Evolutionary conservation across 2,888 invertebrate species (phyloP), one percentile per base, ranked within the genome.

Genomic region (Drosophila kuntzei): DNA sequence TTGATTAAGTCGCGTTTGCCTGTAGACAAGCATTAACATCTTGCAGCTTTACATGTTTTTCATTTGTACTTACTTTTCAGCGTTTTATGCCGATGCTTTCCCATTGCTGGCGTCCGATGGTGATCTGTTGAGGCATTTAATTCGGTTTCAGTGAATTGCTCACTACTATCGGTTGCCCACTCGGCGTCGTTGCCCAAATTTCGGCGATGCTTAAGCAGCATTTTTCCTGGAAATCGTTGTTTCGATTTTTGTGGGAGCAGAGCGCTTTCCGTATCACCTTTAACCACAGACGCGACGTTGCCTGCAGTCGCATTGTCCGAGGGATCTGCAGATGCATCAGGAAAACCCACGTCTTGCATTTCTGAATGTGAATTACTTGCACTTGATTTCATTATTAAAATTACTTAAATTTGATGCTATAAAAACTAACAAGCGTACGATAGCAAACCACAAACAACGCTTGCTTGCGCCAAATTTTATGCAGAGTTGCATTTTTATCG

Each of bases 1-100:
- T 90, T 90, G 9, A 87, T 81, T 36, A 91, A 68, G 18, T 90
- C 90, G 55, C 84, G 90, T 70, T 85, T 90, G 64, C 63, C 85
- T 88, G 50, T 20, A 32, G 7, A 39, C 37, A 4, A 11, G 8
- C 29, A 59, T 55, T 54, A 68, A 18, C 18, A 43, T 32, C 22
- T 29, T 39, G 49, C 6, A 18, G 9, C 22, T 2, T 34, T 34
- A 22, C 6, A 18, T 32, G 12, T 1, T 37, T 16, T 4, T 11
- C 14, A n/a, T 29, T 46, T 43, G 11, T 46, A 65, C 79, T 76
- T 66, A 79, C 79, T n/a, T 8, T 14, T 41, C 8, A 43, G 16
- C 0, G 22, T 18, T 37, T 46, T 59, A 7, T 7, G 47, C 6
- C 43, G 61, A 7, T 64, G 67, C 22, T 60, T 72, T 37, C 18